phyloP scores from a whole-genome alignment of 2,113 vertebrate species.

The Callorhinus ursinus region DNA sequence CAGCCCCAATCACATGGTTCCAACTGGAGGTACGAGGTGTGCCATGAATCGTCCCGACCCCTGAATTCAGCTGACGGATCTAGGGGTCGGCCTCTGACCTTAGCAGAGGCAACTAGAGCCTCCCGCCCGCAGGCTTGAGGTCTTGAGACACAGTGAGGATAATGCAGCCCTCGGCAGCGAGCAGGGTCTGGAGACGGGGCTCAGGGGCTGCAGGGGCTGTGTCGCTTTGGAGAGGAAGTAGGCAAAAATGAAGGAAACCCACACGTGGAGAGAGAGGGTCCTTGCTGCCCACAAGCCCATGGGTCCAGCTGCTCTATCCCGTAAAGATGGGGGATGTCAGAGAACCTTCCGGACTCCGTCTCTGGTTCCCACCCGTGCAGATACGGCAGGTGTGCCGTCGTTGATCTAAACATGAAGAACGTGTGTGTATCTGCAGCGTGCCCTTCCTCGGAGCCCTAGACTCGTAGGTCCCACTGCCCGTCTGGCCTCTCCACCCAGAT shows the following conservation, averaged over 20 bases:
- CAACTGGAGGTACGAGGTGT: not conserved
- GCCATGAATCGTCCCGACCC: not conserved
- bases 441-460: no score
- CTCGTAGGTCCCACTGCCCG: no score
- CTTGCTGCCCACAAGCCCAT: rapidly evolving
- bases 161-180: rapidly evolving
- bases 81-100: not conserved
- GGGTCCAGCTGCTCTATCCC: not conserved
- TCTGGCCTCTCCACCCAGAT: no score
- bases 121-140: not conserved
- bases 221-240: not conserved
- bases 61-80: not conserved
- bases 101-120: not conserved
- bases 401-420: no score
- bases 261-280: not conserved
- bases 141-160: not conserved
- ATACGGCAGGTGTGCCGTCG: no score
- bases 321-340: no score
- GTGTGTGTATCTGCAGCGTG: no score
- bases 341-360: no score
- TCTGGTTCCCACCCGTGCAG: no score
- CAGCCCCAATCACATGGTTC: not conserved
- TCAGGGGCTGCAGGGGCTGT: not conserved
- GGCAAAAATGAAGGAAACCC: not conserved
- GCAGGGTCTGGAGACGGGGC: rapidly evolving